Percentiles rank a stretch among this genome's conserved stretches.
phyloP scores from a whole-genome alignment of 2,113 vertebrate species.

The Crotalus horridus region DNA sequence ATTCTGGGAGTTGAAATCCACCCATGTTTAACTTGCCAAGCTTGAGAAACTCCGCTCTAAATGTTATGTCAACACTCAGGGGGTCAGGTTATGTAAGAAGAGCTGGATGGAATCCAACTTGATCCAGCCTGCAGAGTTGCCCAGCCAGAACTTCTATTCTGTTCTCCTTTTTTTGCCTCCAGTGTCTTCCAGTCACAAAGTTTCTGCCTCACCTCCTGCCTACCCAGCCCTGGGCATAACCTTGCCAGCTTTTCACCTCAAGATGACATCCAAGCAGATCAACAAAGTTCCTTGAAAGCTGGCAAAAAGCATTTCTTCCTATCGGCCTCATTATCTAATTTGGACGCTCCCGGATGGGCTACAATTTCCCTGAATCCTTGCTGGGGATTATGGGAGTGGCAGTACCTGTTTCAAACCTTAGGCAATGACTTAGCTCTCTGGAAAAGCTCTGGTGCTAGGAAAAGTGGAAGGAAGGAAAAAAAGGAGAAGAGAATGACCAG shows the following conservation, averaged over 20 bases:
- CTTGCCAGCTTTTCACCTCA: not conserved
- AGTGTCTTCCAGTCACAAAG: not conserved
- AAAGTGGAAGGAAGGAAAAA: not conserved
- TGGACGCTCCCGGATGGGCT: not conserved
- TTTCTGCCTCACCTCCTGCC: not conserved
- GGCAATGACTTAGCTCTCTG: not conserved
- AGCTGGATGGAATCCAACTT: not conserved
- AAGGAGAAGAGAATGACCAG: not conserved
- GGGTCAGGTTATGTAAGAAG: not conserved
- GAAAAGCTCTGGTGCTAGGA: not conserved
- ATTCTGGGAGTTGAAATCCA: no score
- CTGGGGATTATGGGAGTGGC: not conserved
- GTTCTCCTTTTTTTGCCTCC: not conserved
- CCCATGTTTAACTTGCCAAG: no score
- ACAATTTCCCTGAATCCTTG: not conserved
- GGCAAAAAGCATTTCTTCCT: not conserved
- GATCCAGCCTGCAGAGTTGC: not conserved
- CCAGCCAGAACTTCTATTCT: not conserved
- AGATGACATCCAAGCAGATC: not conserved
- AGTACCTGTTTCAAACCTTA: not conserved
- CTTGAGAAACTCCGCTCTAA: no score
- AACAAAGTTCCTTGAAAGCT: not conserved
- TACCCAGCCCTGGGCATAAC: not conserved
- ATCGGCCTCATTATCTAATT: rapidly evolving
- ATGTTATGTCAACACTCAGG: not conserved